Conservation (phyloP, 2,797 vertebrate species). For the Macropodus opercularis region DNA sequence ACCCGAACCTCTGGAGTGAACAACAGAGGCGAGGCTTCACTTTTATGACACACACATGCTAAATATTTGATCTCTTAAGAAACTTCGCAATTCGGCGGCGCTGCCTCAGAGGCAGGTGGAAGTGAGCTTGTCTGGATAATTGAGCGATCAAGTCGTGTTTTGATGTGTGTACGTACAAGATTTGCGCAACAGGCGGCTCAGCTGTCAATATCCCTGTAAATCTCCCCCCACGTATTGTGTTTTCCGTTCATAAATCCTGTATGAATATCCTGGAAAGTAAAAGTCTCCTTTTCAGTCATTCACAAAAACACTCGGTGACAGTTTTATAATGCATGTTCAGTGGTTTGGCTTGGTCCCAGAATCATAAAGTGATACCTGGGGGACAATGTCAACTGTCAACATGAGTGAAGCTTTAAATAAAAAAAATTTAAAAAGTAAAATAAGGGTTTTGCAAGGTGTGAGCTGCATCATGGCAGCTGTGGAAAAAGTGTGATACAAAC, state of each 20-base stretch:
- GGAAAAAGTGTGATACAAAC: constrained; percentile 20
- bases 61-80: neutral
- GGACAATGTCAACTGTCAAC: constrained; percentile 33
- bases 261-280: constrained; percentile 4
- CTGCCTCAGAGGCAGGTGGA: constrained; percentile 7
- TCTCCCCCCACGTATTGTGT: constrained; percentile 23
- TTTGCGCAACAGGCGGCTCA: constrained; percentile 50
- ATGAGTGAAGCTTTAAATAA: neutral
- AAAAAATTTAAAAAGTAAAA: neutral
- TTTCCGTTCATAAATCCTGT: constrained; percentile 36
- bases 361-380: constrained; percentile 35
- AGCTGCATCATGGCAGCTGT: constrained; percentile 16
- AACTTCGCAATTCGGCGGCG: neutral
- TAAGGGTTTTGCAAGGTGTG: neutral
- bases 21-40: neutral
- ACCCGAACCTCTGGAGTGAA: neutral
- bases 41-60: constrained; percentile 5
- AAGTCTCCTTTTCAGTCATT: constrained; percentile 8
- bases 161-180: constrained; percentile 44
- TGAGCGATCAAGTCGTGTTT: constrained; percentile 48
- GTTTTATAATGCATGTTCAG: constrained; percentile 35
- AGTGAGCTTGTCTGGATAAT: constrained; percentile 43
- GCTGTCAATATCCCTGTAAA: constrained; percentile 52
- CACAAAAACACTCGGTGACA: constrained; percentile 12
- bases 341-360: constrained; percentile 25